Evolutionary conservation across 53 echinoderm and acorn worm species (phyloP).

Genomic region (Paracentrotus lividus): DNA sequence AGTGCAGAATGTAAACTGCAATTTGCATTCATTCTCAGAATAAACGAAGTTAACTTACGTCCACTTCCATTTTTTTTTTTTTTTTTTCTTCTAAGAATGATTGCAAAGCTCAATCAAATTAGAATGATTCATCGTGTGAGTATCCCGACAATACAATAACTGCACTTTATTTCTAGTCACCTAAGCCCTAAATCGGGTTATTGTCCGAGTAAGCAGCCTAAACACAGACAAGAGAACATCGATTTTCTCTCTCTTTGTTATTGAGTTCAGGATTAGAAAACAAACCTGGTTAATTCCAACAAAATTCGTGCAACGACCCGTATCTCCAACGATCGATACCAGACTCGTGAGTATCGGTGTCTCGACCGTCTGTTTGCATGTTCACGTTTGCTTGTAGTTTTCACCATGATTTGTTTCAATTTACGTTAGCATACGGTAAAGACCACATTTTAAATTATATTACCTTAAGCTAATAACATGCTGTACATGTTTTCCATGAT

Average conservation of each 20-base stretch:
- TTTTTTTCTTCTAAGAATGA: neutral
- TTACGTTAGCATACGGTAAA: too few relatives aligned
- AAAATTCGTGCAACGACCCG: neutral
- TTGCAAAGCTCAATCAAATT: neutral
- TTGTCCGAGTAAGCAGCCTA: neutral
- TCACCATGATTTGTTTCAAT: too few relatives aligned
- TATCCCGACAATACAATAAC: neutral
- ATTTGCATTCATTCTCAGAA: neutral
- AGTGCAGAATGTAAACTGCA: neutral
- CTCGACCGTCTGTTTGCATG: neutral
- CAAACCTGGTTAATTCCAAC: constrained; percentile 20
- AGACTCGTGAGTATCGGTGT: neutral
- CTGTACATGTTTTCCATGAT: too few relatives aligned
- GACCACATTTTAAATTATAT: too few relatives aligned
- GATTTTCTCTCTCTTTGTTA: neutral
- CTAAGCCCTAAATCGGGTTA: constrained; percentile 5
- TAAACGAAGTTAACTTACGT: neutral
- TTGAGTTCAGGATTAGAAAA: neutral
- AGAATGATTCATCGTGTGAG: neutral
- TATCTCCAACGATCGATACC: constrained; percentile 19
- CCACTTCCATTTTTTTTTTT: too few relatives aligned
- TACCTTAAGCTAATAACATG: too few relatives aligned
- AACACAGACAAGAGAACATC: neutral
- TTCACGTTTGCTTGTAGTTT: neutral
- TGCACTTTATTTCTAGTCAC: constrained; percentile 8